Conservation (phyloP, 2,888 invertebrate species). For the Diarsia brunnea region DNA sequence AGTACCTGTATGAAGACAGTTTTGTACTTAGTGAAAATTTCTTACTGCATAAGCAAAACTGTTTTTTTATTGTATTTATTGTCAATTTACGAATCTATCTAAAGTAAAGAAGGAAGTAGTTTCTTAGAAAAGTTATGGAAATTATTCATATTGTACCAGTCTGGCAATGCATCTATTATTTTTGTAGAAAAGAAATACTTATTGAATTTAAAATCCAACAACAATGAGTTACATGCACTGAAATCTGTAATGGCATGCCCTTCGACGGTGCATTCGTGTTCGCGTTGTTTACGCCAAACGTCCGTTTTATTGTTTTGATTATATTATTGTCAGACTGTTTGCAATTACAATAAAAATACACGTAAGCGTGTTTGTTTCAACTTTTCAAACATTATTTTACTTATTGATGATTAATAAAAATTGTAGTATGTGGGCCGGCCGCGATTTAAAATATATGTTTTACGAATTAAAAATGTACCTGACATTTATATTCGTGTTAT, state of each 20-base stretch:
- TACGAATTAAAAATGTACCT: slow-evolving; percentile 29
- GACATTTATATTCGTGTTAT: slow-evolving; percentile 35
- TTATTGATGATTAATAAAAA: slow-evolving; percentile 56
- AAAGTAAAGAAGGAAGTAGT: not conserved
- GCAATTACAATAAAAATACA: slow-evolving; percentile 65
- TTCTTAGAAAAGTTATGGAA: not conserved
- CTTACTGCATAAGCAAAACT: no score
- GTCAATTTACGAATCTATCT: not conserved
- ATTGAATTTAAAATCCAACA: not conserved
- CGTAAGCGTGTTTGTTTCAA: slow-evolving; percentile 53
- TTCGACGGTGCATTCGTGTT: slow-evolving; percentile 48
- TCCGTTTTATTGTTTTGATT: slow-evolving; percentile 65
- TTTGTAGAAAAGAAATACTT: not conserved
- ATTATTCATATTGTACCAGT: not conserved
- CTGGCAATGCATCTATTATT: not conserved
- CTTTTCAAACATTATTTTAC: slow-evolving; percentile 66
- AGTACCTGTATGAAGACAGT: no score
- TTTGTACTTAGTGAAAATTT: no score
- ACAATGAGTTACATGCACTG: not conserved
- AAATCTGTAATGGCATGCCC: not conserved
- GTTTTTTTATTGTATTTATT: no score
- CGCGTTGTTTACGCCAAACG: slow-evolving; percentile 53
- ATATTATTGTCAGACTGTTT: slow-evolving; percentile 70
- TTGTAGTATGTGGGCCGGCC: slow-evolving; percentile 8
- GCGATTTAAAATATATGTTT: slow-evolving; percentile 37